These are phyloP conservation scores for Drosophila birchii DNA, from an alignment of 2,888 invertebrate species.

Conservation along the genomic window DNA sequence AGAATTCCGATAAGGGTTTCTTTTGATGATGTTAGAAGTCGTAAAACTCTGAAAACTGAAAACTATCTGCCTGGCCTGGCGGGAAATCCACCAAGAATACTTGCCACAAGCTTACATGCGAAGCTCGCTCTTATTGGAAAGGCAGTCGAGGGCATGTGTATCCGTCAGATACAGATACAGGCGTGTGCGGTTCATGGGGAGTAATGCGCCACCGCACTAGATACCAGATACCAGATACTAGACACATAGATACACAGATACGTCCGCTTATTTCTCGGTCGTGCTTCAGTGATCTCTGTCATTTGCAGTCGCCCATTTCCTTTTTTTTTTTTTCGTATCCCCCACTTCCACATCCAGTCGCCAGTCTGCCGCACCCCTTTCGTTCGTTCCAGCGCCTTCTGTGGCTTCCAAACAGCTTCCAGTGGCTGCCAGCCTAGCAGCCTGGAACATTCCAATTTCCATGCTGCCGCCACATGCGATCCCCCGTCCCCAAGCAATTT, in stretches of 20 bases:
- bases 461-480: constrained; percentile 44
- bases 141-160: constrained; percentile 36
- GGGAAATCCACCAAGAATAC: neutral
- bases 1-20: constrained; percentile 9
- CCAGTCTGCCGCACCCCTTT: constrained; percentile 64
- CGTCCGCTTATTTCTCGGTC: constrained; percentile 71
- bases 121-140: constrained; percentile 25
- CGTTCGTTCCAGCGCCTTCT: constrained; percentile 37
- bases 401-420: constrained; percentile 49
- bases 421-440: constrained; percentile 24
- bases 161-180: constrained; percentile 37
- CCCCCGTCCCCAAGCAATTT: constrained; percentile 40
- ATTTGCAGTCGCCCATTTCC: constrained; percentile 78
- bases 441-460: constrained; percentile 53
- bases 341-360: constrained; percentile 34
- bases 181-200: constrained; percentile 35
- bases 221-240: constrained; percentile 62
- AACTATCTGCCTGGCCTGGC: neutral
- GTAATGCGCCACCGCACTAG: constrained; percentile 49
- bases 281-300: constrained; percentile 81
- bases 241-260: constrained; percentile 57
- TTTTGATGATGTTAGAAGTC: neutral
- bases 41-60: neutral
- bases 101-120: constrained; percentile 18
- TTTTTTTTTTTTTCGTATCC: constrained; percentile 59